Evolutionary conservation across 2,888 invertebrate species (phyloP), one percentile per base, ranked within the genome.

Genomic region (Selenia dentaria): DNA sequence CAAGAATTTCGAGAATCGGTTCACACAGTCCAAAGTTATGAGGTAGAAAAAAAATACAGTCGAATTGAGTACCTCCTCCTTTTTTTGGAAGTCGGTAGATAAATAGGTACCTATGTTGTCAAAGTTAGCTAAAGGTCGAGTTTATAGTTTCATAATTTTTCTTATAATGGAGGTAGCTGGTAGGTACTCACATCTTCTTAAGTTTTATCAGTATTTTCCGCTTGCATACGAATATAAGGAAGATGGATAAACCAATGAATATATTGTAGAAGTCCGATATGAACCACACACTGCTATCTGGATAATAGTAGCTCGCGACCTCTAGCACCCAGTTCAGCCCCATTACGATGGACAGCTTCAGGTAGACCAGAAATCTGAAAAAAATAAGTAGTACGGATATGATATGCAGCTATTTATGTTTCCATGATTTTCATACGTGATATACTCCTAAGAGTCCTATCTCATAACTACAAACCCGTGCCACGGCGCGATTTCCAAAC

Each of bases 291-390:
- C 54, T 49, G 28, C 69, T 60, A 10, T 65, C 53, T 0, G 85
- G 85, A 3, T 57, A 58, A 14, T 70, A 14, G 36, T 64, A 79
- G 38, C 87, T 84, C 26, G 76, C 51, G 13, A 86, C 79, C 50
- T 89, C 87, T 1, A 88, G 55, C 9, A 88, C 31, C 89, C 89
- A 88, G 59, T 78, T 87, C 11, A 88, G 59, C 0, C 88, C 87
- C 86, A 88, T 87, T 40, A 88, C 77, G 3, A 83, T 56, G 0
- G 84, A 83, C 10, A 89, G 57, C 54, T 86, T 88, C 26, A 87
- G 39, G 49, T 86, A 89, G 0, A 87, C 69, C 55, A 83, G 63
- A 1, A 86, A 71, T 48, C 87, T 88, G 70, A 9, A 57, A 66
- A 53, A 1, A n/a, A n/a, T n/a, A n/a, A n/a, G n/a, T n/a, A n/a